Evolutionary conservation across 2,797 vertebrate genomes (phyloP).

Genomic region (Melanotaenia parkinsoni): DNA sequence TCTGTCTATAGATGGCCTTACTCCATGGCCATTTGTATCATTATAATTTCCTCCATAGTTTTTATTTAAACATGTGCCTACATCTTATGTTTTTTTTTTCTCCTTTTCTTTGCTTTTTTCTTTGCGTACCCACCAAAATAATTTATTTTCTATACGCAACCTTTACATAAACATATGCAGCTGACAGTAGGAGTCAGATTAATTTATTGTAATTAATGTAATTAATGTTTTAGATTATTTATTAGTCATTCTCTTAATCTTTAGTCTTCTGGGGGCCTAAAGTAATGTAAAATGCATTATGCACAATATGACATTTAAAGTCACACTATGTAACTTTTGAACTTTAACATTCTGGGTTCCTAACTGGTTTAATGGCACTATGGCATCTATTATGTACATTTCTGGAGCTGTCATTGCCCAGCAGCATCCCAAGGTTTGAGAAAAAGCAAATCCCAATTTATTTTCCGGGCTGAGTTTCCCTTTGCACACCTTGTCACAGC

Average conservation of each 20-base stretch:
- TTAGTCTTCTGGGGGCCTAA: too few species aligned
- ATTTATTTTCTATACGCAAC: not conserved
- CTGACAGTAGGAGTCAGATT: slow-evolving; percentile 40
- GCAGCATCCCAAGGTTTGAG: too few species aligned
- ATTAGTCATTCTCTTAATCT: not conserved
- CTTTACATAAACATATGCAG: slow-evolving; percentile 1
- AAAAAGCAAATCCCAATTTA: too few species aligned
- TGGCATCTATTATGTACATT: too few species aligned
- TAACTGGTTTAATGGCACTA: too few species aligned
- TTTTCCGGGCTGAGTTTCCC: too few species aligned
- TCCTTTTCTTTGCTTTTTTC: slow-evolving; percentile 17
- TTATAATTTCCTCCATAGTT: slow-evolving; percentile 14
- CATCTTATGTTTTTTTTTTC: slow-evolving; percentile 21
- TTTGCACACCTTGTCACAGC: too few species aligned
- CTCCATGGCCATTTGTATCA: slow-evolving; percentile 42
- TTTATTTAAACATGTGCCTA: slow-evolving; percentile 25
- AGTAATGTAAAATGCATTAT: too few species aligned
- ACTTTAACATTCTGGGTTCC: too few species aligned
- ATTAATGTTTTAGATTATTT: not conserved
- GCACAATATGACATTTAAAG: too few species aligned
- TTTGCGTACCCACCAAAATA: slow-evolving; percentile 18
- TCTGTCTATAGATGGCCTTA: slow-evolving; percentile 32
- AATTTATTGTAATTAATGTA: slow-evolving; percentile 12
- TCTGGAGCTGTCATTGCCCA: too few species aligned
- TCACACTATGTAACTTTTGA: too few species aligned